Base-by-base conservation (phyloP, 2,888 invertebrate species). In the Agriopis marginaria region DNA sequence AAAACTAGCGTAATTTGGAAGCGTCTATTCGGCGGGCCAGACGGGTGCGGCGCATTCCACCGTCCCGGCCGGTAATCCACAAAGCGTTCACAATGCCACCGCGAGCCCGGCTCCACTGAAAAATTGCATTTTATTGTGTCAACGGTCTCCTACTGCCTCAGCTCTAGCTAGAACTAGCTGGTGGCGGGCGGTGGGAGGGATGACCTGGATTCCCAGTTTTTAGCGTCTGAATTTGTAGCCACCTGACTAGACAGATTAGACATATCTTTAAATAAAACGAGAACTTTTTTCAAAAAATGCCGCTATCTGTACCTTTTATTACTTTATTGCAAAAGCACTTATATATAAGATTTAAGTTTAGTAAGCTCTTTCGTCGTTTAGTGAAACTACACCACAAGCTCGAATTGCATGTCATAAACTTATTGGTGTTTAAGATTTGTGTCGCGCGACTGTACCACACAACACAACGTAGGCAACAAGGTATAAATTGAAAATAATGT, bases 121-220 rank as follows among this genome's bases (percentile, higher is more conserved):
- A 83, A 84, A 85, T 84, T 84, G 82, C 80, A 83, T 82, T 83
- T 81, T 73, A 81, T 78, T 79, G 79, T 79, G 79, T 79, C 78
- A 79, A 79, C 77, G 73, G 75, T 79, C 58, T 44, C 63, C 54
- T 60, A 58, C 56, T 17, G 63, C 61, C 60, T 54, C 47, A 23
- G 55, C 56, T 23, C 50, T 17, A n/a, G 60, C 45, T 50, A 23
- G 14, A 32, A 23, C 40, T 39, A 12, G 14, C 17, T 10, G 51
- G 47, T 5, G 4, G 42, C 10, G 14, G 53, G 17, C 11, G 45
- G 9, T 5, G 54, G 23, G 54, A 39, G 53, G 47, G 32, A 51
- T 65, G 67, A 70, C 70, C 72, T 68, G 65, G 53, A 72, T 70
- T 62, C 67, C 62, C 45, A 62, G 39, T 54, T 60, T 59, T 56